Percentiles rank a stretch among this genome's conserved stretches.
phyloP scores from a whole-genome alignment of 1,140 invertebrate species.

The Nephila pilipes region DNA sequence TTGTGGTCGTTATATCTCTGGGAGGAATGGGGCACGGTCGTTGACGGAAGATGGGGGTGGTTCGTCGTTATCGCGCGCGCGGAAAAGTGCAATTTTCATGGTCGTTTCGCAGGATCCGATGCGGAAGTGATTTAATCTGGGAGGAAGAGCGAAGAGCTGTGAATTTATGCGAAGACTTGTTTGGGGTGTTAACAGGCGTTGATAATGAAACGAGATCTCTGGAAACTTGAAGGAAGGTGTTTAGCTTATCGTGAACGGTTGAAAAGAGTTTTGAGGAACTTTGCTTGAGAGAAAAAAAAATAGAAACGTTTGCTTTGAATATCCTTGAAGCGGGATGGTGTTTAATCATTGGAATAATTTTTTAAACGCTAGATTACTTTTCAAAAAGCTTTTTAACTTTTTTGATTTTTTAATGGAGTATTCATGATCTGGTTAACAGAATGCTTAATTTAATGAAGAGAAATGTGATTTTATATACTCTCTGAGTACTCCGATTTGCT shows the following conservation, averaged over 20 bases:
- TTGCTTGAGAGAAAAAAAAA: not conserved
- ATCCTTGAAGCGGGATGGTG: not conserved
- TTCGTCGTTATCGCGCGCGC: conserved; percentile 52
- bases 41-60: not conserved
- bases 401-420: no score
- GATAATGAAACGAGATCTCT: not conserved
- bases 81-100: conserved; percentile 67
- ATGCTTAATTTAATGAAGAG: no score
- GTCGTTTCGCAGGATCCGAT: conserved; percentile 51
- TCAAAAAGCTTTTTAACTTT: no score
- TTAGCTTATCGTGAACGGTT: not conserved
- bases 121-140: conserved; percentile 61
- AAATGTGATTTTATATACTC: no score
- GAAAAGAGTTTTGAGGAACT: not conserved
- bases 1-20: conserved; percentile 54
- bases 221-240: not conserved
- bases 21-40: not conserved
- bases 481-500: no score
- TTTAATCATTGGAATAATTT: no score
- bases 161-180: conserved; percentile 39
- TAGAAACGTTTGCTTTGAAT: not conserved
- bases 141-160: not conserved
- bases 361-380: no score
- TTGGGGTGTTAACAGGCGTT: conserved; percentile 5
- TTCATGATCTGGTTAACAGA: no score